A percentile compares a stretch with the other conserved stretches of the same genome.
Evolutionary conservation across 2,888 invertebrate species (phyloP).

Genomic region (Lasioglossum pauxillum): DNA sequence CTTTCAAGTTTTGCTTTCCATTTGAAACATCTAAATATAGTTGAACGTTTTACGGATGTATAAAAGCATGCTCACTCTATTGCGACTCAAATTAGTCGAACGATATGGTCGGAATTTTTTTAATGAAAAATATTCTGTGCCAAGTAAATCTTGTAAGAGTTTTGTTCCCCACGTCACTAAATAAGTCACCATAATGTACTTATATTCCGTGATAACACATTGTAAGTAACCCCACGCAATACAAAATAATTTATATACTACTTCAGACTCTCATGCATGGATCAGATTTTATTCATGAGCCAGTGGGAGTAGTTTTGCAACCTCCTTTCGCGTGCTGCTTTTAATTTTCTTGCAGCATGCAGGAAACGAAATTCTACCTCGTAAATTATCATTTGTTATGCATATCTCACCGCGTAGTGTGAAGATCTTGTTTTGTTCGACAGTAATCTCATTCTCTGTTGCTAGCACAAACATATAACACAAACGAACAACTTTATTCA

Average conservation of each 20-base stretch:
- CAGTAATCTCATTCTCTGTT: neutral
- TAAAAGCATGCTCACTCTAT: neutral
- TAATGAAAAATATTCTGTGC: neutral
- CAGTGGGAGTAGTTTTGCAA: neutral
- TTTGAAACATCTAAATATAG: neutral
- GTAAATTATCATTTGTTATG: neutral
- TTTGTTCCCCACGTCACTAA: neutral
- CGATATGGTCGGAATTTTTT: neutral
- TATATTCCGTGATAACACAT: neutral
- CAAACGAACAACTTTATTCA: neutral
- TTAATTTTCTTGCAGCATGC: neutral
- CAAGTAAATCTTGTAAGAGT: neutral
- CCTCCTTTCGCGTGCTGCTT: neutral
- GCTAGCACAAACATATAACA: neutral
- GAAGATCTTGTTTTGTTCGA: neutral
- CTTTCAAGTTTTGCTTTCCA: neutral
- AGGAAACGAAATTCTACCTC: neutral
- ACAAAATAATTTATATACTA: neutral
- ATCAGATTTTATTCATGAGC: constrained; percentile 7
- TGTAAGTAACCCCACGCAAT: neutral
- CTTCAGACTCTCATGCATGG: neutral
- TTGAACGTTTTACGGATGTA: neutral
- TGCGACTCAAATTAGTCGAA: neutral
- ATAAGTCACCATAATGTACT: neutral
- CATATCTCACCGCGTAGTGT: neutral